Evolutionary conservation across 2,888 invertebrate species (phyloP), one percentile per base, ranked within the genome.

Genomic region (Drosophila kokeensis): DNA sequence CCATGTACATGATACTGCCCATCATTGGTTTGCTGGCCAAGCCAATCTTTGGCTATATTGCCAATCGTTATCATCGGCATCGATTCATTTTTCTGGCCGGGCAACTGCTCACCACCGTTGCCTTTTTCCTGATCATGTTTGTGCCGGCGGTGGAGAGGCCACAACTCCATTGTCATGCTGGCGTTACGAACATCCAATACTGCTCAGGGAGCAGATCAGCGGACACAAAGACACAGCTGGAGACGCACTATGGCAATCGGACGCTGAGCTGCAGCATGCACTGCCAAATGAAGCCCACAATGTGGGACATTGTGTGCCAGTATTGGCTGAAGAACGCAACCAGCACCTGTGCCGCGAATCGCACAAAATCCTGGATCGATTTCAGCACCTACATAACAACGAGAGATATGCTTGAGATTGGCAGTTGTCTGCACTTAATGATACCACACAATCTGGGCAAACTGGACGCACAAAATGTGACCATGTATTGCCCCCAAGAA

Each of bases 21-120:
- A 94, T 98, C 81, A 95, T 95, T 82, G 97, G 97, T 45, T 94
- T 98, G 92, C 90, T 98, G 72, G 96, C 96, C 0, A 97, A 97
- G 93, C 97, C 97, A 8, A 82, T 96, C 4, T 96, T 97, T 91
- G 97, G 97, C n/a, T 95, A 95, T 21, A 93, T 98, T 75, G 97
- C 97, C 6, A 98, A 98, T 93, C 95, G 94, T 13, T 92, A 87
- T 73, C 91, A 90, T 49, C 90, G 88, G 68, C 97, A 97, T 91
- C 97, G 97, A 91, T 80, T 83, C 40, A 82, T 93, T 60, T 97
- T 98, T 87, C 93, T 98, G 75, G 81, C 95, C 36, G 96, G 96
- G 77, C 96, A 97, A 94, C 92, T 95, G 29, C 83, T 97, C 36
- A 95, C 96, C 3, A 95, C 96, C 13, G 89, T 95, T 60, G 95